phyloP scores from a whole-genome alignment of 1,140 invertebrate genomes.

The Macrocentrus cingulum region DNA sequence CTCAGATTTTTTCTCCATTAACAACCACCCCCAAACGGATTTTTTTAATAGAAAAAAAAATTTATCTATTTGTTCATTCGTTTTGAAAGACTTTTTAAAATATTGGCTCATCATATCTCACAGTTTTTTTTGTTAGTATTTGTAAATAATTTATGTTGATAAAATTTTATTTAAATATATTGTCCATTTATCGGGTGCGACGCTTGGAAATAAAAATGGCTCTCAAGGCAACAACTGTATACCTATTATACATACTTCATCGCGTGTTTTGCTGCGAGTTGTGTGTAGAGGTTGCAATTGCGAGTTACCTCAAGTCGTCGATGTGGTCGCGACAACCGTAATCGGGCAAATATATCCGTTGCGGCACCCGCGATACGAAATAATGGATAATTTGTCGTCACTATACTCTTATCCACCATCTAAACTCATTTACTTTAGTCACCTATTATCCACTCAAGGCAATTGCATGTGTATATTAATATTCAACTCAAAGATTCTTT shows the following conservation, averaged over 20 bases:
- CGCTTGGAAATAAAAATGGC: too few species aligned
- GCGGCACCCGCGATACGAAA: not conserved
- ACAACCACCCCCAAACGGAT: slow-evolving; percentile 1
- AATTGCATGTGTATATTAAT: slow-evolving; percentile 9
- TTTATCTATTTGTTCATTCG: too few species aligned
- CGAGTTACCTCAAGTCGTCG: slow-evolving; percentile 17
- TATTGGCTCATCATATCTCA: too few species aligned
- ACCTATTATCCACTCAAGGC: slow-evolving; percentile 15
- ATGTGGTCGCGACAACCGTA: slow-evolving; percentile 14
- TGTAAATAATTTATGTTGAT: too few species aligned
- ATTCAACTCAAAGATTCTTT: too few species aligned
- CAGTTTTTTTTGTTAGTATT: too few species aligned
- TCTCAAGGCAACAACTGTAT: too few species aligned
- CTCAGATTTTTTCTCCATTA: slow-evolving; percentile 22
- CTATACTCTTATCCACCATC: slow-evolving; percentile 15
- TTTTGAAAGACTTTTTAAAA: too few species aligned
- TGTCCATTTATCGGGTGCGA: too few species aligned
- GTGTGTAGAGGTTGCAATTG: slow-evolving; percentile 5
- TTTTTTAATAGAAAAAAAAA: too few species aligned
- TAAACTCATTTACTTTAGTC: slow-evolving; percentile 20
- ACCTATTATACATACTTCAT: too few species aligned
- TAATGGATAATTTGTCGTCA: slow-evolving; percentile 20
- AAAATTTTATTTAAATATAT: too few species aligned
- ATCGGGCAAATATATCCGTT: slow-evolving; percentile 21
- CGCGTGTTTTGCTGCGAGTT: not conserved